Conservation (phyloP, 2,888 invertebrate genomes). For the Ptilodon capucinus region DNA sequence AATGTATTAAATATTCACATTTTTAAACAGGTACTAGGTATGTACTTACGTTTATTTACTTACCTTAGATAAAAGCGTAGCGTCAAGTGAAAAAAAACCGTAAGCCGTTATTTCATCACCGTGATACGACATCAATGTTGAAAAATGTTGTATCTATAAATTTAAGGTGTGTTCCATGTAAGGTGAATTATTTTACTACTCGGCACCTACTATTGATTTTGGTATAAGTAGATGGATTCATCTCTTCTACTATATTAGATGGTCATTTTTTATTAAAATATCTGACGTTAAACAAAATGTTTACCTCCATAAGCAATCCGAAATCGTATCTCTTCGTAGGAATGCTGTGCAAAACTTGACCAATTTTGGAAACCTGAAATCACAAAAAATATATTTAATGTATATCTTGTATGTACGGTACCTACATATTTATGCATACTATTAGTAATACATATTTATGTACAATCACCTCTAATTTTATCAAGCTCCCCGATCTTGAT, state of each 20-base stretch:
- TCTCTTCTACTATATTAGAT: no score
- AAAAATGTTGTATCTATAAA: conserved; percentile 68
- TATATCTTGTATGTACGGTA: no score
- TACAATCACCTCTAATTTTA: conserved; percentile 51
- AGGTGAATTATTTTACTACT: no score
- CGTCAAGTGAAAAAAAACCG: conserved; percentile 61
- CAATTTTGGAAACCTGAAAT: conserved; percentile 56
- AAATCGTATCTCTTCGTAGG: conserved; percentile 55
- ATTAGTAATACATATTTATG: no score
- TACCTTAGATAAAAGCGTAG: conserved; percentile 60
- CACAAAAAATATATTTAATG: not conserved
- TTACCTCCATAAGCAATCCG: conserved; percentile 57
- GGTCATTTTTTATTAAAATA: no score
- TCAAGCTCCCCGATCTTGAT: conserved; percentile 48
- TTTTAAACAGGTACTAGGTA: not conserved
- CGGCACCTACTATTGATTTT: no score
- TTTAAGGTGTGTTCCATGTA: no score
- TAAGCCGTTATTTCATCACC: conserved; percentile 55
- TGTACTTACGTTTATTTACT: conserved; percentile 7
- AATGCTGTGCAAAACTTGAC: conserved; percentile 53
- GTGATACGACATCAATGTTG: conserved; percentile 54
- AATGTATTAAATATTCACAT: not conserved
- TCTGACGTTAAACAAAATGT: not conserved
- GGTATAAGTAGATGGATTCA: no score
- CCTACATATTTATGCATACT: no score